Conservation (phyloP, 2,797 vertebrate species). For the Gymnoscopelus braueri region DNA sequence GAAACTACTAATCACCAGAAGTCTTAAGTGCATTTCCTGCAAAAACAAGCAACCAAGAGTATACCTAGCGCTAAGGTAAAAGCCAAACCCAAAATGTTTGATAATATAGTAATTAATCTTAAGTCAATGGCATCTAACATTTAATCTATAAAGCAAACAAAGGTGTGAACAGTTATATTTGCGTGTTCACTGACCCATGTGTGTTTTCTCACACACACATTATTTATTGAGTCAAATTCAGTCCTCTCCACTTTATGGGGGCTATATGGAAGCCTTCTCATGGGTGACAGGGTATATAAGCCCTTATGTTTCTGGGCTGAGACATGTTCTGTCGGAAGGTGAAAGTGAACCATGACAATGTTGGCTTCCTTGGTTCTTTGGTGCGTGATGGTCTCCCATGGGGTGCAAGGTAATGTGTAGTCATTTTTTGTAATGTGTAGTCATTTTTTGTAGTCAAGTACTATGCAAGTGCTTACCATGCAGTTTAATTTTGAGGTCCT, state of each 20-base stretch:
- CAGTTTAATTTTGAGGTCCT: too few species aligned
- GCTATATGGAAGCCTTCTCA: slow-evolving; percentile 3
- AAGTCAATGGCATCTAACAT: too few species aligned
- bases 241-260: slow-evolving; percentile 34
- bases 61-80: too few species aligned
- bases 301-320: slow-evolving; percentile 2
- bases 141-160: not conserved
- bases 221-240: slow-evolving; percentile 5
- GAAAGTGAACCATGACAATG: slow-evolving; percentile 42
- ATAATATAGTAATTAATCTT: too few species aligned
- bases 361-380: slow-evolving; percentile 61
- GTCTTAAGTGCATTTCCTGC: too few species aligned
- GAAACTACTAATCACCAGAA: too few species aligned
- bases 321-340: slow-evolving; percentile 24
- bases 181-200: slow-evolving; percentile 28
- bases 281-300: slow-evolving; percentile 51
- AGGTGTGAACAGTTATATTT: not conserved
- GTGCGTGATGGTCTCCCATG: slow-evolving; percentile 29
- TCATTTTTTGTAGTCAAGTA: too few species aligned
- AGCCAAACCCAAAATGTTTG: too few species aligned
- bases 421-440: too few species aligned
- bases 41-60: too few species aligned
- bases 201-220: slow-evolving; percentile 55
- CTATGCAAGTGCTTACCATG: too few species aligned
- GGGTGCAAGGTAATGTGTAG: slow-evolving; percentile 52